Conservation (phyloP, 2,113 vertebrate genomes). For the Thomomys bottae region DNA sequence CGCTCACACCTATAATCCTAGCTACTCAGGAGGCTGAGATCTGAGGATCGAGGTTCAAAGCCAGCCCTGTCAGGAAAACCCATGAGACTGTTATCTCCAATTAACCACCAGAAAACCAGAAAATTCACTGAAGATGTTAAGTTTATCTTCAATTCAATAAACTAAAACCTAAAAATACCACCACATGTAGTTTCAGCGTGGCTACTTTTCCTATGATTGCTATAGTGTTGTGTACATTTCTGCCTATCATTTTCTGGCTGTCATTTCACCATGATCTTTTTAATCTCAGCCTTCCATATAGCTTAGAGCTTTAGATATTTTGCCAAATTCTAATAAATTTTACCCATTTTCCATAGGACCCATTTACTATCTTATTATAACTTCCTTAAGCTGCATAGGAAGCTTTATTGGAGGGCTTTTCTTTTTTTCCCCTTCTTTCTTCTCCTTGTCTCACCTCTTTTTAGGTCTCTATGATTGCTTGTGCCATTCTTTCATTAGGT, state of each 20-base stretch:
- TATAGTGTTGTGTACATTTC: too few relatives aligned
- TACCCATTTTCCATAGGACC: not conserved
- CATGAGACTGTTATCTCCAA: too few relatives aligned
- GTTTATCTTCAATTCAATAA: not conserved
- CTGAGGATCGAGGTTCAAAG: too few relatives aligned
- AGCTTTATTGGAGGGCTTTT: not conserved
- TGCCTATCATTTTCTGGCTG: too few relatives aligned
- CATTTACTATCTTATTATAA: not conserved
- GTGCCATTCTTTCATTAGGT: not conserved
- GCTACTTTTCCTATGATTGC: too few relatives aligned
- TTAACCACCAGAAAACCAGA: too few relatives aligned
- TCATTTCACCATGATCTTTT: too few relatives aligned
- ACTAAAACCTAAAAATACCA: constrained; percentile 16
- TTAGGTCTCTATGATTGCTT: not conserved
- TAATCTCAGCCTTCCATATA: not conserved
- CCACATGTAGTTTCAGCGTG: not conserved
- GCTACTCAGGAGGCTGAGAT: too few relatives aligned
- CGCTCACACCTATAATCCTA: too few relatives aligned
- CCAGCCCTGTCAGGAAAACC: too few relatives aligned
- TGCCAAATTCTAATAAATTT: not conserved
- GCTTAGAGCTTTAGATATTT: not conserved
- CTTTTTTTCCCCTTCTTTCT: not conserved
- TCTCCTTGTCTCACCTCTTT: not conserved
- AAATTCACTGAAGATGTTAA: not conserved
- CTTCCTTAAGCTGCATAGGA: not conserved